Evolutionary conservation across 2,113 vertebrate genomes (phyloP).

Genomic region (Eurypyga helias): DNA sequence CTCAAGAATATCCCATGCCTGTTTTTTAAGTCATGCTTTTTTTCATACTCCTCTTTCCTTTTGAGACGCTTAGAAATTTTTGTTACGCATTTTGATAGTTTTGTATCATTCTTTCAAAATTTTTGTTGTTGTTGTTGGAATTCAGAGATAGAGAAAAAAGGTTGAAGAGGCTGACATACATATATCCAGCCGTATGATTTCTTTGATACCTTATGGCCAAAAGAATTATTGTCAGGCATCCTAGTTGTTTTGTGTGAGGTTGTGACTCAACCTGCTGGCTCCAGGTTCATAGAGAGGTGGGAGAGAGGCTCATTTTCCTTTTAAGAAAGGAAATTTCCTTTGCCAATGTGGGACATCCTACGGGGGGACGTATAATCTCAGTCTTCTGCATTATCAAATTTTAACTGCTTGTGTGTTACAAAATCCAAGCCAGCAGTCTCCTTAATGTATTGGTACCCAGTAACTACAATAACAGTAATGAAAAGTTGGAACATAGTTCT

Average conservation of each 20-base stretch:
- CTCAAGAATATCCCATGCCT: not conserved
- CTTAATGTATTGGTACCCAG: not conserved
- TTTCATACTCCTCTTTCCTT: not conserved
- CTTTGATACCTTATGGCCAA: not conserved
- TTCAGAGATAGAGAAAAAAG: not conserved
- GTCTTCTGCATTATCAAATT: not conserved
- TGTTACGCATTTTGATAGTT: not conserved
- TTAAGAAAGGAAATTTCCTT: not conserved
- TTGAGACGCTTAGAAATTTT: not conserved
- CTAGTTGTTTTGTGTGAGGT: not conserved
- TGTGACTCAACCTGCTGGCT: not conserved
- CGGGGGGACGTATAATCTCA: not conserved
- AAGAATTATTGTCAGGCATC: not conserved
- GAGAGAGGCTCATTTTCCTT: not conserved
- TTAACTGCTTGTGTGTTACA: not conserved
- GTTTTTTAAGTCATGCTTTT: not conserved
- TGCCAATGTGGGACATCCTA: fast-evolving
- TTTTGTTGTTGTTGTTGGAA: constrained; percentile 57
- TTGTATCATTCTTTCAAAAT: not conserved
- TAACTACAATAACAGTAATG: not conserved
- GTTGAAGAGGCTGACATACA: not conserved
- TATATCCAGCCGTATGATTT: not conserved
- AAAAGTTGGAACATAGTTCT: not conserved
- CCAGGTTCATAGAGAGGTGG: not conserved
- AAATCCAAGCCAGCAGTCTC: not conserved